Conservation (phyloP, 2,113 vertebrate genomes). For the Octodon degus region DNA sequence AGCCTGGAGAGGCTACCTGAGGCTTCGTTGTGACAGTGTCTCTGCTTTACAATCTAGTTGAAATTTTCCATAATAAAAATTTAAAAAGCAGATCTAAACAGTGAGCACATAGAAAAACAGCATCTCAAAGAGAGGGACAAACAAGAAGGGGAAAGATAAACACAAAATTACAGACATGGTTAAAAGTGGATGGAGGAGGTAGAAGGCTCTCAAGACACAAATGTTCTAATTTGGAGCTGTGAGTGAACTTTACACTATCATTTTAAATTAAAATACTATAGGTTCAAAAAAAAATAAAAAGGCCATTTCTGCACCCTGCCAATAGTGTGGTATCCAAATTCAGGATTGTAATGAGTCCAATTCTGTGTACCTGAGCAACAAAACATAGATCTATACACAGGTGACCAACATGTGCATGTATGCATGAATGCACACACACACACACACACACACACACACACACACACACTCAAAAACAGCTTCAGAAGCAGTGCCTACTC, state of each 20-base stretch:
- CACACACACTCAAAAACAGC: neutral
- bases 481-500: neutral
- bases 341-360: neutral
- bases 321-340: neutral
- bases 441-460: neutral
- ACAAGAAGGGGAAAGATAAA: neutral
- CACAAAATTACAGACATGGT: neutral
- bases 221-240: neutral
- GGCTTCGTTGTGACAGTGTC: neutral
- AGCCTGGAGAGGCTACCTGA: neutral
- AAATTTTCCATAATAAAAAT: neutral
- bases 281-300: neutral
- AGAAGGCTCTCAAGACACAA: neutral
- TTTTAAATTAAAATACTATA: slow-evolving; percentile 33
- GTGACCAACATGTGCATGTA: neutral
- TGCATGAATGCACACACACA: neutral
- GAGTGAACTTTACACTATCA: neutral
- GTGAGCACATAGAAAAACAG: neutral
- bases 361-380: neutral
- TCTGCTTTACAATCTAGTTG: neutral
- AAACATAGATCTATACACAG: neutral
- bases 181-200: neutral
- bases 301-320: neutral
- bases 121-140: neutral
- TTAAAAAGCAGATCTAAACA: slow-evolving; percentile 12